phyloP scores from a whole-genome alignment of 2,888 invertebrate genomes.

The Stenotaenia linearis region DNA sequence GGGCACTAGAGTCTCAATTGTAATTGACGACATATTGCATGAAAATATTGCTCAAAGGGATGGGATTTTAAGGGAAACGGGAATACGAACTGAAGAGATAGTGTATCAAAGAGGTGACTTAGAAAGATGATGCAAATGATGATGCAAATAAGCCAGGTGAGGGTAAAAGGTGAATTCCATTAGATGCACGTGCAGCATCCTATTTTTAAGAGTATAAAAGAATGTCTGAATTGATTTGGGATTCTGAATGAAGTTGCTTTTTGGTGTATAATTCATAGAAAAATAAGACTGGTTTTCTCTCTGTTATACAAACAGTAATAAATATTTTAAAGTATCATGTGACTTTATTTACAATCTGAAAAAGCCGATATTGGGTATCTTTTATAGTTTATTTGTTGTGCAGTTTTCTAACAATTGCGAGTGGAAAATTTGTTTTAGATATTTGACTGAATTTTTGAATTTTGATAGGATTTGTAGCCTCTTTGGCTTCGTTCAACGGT shows the following conservation, averaged over 20 bases:
- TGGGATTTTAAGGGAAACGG: neutral
- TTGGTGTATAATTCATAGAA: too few species aligned
- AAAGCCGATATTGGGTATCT: too few species aligned
- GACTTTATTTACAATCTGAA: too few species aligned
- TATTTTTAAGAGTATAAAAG: neutral
- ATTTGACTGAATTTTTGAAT: too few species aligned
- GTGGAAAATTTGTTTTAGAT: too few species aligned
- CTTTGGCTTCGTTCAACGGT: too few species aligned
- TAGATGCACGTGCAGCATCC: neutral
- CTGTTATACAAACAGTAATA: too few species aligned
- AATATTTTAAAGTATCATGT: too few species aligned
- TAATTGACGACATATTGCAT: neutral
- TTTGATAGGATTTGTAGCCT: too few species aligned
- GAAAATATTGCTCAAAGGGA: neutral
- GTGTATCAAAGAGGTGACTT: neutral
- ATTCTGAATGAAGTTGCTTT: neutral
- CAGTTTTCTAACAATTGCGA: too few species aligned
- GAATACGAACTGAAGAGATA: neutral
- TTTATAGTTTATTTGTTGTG: too few species aligned
- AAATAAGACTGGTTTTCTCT: too few species aligned
- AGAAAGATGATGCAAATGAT: neutral
- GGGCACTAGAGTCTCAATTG: neutral
- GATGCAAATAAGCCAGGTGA: conserved; percentile 13
- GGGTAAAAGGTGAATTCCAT: neutral
- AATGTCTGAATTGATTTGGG: neutral